These are phyloP conservation scores for Sylvietta virens DNA, from an alignment of 2,113 vertebrate species.

Conservation along the genomic window DNA sequence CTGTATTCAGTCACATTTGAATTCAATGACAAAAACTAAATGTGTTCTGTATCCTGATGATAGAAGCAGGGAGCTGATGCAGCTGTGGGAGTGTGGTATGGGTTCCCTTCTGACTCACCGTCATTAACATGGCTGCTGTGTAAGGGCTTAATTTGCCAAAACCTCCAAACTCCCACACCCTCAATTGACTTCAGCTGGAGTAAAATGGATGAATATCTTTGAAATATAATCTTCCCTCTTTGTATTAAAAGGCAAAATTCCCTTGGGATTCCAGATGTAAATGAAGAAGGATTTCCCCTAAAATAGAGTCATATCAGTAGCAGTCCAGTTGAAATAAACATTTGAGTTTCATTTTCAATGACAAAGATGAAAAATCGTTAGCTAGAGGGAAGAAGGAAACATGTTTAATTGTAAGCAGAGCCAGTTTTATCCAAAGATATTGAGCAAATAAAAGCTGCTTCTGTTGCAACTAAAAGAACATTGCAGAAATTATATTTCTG, in stretches of 20 bases:
- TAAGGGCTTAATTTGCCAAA: constrained; percentile 11
- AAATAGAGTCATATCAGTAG: neutral
- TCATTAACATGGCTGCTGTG: neutral
- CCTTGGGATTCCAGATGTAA: neutral
- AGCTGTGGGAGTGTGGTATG: neutral
- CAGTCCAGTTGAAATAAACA: neutral
- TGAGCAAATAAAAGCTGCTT: neutral
- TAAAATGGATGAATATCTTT: neutral
- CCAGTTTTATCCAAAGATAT: neutral
- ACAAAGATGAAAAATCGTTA: neutral
- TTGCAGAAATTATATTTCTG: neutral
- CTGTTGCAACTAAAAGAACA: neutral
- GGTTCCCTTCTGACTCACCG: constrained; percentile 4
- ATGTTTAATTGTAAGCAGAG: neutral
- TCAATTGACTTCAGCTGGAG: neutral
- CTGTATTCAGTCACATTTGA: constrained; percentile 1
- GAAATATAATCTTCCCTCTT: neutral
- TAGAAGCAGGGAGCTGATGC: neutral
- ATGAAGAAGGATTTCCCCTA: neutral
- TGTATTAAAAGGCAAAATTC: neutral
- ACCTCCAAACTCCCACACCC: neutral
- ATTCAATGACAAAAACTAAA: constrained; percentile 32
- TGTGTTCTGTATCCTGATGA: neutral
- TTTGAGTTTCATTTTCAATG: neutral
- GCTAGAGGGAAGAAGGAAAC: neutral